These are phyloP conservation scores for Eudyptes chrysolophus DNA, from an alignment of 2,113 vertebrate genomes.

Conservation along the genomic window DNA sequence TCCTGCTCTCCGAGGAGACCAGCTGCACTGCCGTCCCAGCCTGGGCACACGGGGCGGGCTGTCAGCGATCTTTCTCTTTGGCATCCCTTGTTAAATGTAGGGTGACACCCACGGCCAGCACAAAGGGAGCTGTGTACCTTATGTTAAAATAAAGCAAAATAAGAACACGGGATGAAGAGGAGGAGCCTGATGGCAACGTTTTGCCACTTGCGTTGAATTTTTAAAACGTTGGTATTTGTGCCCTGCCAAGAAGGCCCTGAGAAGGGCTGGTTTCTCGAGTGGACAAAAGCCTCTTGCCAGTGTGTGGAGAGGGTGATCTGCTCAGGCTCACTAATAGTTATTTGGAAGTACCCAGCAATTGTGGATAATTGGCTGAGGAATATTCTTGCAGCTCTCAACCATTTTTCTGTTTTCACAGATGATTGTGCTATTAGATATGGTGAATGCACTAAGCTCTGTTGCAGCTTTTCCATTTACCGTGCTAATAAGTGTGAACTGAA, in stretches of 20 bases:
- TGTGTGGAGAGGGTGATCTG: background rate
- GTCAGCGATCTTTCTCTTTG: background rate
- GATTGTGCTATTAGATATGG: constrained; percentile 48
- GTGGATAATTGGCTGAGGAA: constrained; percentile 38
- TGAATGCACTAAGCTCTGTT: constrained; percentile 34
- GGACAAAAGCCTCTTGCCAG: background rate
- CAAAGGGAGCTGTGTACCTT: background rate
- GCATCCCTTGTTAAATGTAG: background rate
- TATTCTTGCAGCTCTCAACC: constrained; percentile 28
- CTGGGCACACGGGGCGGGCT: background rate
- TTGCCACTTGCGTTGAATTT: background rate
- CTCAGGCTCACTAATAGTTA: background rate
- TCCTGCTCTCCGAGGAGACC: background rate
- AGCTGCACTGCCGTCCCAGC: background rate
- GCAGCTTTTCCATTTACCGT: constrained; percentile 26
- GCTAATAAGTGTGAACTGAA: background rate
- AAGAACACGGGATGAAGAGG: background rate
- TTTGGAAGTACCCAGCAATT: background rate
- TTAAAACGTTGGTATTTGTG: background rate
- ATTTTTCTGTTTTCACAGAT: constrained; percentile 52
- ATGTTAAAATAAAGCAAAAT: background rate
- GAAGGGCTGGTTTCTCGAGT: background rate
- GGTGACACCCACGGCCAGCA: background rate
- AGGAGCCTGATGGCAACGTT: background rate
- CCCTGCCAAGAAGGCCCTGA: background rate